These are phyloP conservation scores for Lepidonotus clava DNA, from an alignment of 2,888 invertebrate genomes.

Conservation along the genomic window DNA sequence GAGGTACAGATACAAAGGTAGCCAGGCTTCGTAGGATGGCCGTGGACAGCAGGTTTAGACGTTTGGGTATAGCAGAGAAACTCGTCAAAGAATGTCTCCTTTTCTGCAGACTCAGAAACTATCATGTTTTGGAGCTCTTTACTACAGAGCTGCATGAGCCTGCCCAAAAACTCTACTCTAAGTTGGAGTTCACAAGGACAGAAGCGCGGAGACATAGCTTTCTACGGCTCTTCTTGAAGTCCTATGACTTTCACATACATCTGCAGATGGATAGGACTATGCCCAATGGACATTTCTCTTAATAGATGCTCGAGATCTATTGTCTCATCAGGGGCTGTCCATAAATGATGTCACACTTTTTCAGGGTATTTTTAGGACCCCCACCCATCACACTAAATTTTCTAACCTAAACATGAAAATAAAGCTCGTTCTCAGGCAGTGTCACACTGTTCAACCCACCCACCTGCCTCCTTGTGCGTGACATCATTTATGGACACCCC, in stretches of 20 bases:
- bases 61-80: constrained; percentile 40
- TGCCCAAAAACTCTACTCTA: constrained; percentile 43
- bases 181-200: background rate
- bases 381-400: too few relatives aligned
- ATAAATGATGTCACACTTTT: too few relatives aligned
- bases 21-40: constrained; percentile 53
- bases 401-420: too few relatives aligned
- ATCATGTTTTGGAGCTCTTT: constrained; percentile 28
- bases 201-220: background rate
- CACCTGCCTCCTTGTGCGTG: too few relatives aligned
- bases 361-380: too few relatives aligned
- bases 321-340: too few relatives aligned
- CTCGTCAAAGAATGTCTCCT: background rate
- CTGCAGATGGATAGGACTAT: too few relatives aligned
- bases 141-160: constrained; percentile 51
- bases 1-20: background rate
- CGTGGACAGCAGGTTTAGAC: constrained; percentile 30
- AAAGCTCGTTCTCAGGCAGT: too few relatives aligned
- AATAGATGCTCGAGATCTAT: too few relatives aligned
- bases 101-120: constrained; percentile 41
- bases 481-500: too few relatives aligned
- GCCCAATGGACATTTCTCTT: too few relatives aligned
- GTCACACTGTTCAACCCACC: too few relatives aligned
- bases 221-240: background rate
- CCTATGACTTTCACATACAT: background rate